Base-by-base conservation (phyloP, 2,888 invertebrate genomes). In the Cataglyphis albicans region DNA sequence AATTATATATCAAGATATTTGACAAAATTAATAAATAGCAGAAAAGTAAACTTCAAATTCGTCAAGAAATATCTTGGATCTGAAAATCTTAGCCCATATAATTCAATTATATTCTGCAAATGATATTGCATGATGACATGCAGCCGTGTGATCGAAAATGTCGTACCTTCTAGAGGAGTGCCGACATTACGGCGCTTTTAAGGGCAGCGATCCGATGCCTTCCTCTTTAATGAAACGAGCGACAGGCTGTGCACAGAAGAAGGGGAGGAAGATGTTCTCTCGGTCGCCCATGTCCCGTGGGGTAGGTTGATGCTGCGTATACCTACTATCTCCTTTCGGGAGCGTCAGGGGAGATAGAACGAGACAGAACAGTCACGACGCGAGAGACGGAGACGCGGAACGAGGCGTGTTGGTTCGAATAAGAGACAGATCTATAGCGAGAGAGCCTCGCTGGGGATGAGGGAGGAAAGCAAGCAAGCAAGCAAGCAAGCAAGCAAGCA, bases 391-490 rank as follows among this genome's bases (percentile, higher is more conserved):
- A 88, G 86, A 89, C 89, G 48, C 48, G 78, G 91, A 91, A 91
- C 90, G 89, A 92, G 92, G 93, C 90, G 92, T 92, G 92, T 92
- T 93, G 91, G 90, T 93, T 93, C 93, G 92, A 93, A 93, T 93
- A 93, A 93, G 93, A 93, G 93, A 93, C 92, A 92, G 93, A 93
- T 93, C 93, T 92, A 93, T 93, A 92, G 93, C 91, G 89, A 67
- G 44, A 18, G 85, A 85, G 82, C 38, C 85, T 85, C 85, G 85
- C 85, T 89, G 83, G 67, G 86, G 86, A 84, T 84, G 89, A 87
- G 91, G 88, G 88, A 86, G 91, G 88, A 86, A 89, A 89, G 88
- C 86, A 82, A 89, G 89, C 84, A 83, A 61, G 86, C 78, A 78
- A 55, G 85, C 81, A 82, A 25, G 25, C 25, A 25, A 25, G 25